phyloP scores from a whole-genome alignment of 2,888 invertebrate species.

The Parnassius orleans region DNA sequence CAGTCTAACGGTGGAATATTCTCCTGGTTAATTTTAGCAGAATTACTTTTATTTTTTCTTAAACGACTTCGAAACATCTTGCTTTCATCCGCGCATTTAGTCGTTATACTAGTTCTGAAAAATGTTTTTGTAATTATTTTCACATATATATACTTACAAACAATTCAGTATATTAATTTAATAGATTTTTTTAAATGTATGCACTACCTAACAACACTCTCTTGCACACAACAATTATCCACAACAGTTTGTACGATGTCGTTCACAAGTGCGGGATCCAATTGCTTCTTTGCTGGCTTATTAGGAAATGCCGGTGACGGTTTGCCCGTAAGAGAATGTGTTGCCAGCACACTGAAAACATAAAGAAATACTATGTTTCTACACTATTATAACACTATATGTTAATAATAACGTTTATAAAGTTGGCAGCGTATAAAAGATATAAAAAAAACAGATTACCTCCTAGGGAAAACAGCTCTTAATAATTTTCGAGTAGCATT shows the following conservation, averaged over 20 bases:
- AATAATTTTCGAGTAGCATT: slow-evolving; percentile 75
- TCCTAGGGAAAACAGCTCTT: slow-evolving; percentile 61
- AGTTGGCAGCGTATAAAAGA: too few species aligned
- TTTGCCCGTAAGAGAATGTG: slow-evolving; percentile 80
- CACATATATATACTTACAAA: too few species aligned
- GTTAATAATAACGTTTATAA: too few species aligned
- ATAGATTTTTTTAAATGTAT: not conserved
- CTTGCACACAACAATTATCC: slow-evolving; percentile 51
- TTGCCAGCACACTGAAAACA: slow-evolving; percentile 66
- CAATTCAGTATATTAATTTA: too few species aligned
- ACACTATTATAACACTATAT: too few species aligned
- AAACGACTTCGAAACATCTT: slow-evolving; percentile 74
- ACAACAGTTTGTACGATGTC: slow-evolving; percentile 78
- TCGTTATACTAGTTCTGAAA: slow-evolving; percentile 48
- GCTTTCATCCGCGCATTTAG: slow-evolving; percentile 82
- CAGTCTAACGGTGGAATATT: slow-evolving; percentile 37
- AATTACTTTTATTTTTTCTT: slow-evolving; percentile 25
- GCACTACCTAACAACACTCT: slow-evolving; percentile 51
- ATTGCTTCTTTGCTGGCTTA: slow-evolving; percentile 58
- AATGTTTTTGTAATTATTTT: slow-evolving; percentile 36
- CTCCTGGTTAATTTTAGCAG: slow-evolving; percentile 36
- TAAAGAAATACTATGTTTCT: not conserved
- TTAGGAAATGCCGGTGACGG: slow-evolving; percentile 75
- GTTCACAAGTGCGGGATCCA: slow-evolving; percentile 68
- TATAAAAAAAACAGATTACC: too few species aligned